Evolutionary conservation across 2,113 vertebrate species (phyloP), one percentile per base, ranked within the genome.

Genomic region (Antechinus stuartii): DNA sequence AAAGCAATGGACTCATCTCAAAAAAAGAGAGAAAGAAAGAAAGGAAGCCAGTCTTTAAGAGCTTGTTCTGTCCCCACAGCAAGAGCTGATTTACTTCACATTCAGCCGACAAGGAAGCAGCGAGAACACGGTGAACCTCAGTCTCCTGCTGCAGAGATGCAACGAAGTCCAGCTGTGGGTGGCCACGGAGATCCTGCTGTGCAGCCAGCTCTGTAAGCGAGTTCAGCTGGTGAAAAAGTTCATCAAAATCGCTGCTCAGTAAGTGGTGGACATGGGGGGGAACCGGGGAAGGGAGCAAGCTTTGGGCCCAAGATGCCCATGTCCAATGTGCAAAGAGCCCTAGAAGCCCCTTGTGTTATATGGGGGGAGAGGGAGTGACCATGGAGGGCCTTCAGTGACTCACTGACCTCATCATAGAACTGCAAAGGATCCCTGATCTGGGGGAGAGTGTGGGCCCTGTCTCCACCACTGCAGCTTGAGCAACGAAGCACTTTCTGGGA

Each of bases 221-320:
- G 99, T 99, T 25, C 99, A 99, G 94, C 99, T 99, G 53, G 98
- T 99, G 98, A 99, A 99, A 97, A 99, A 99, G 97, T 99, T 99
- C 99, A 99, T 99, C 99, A 99, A 99, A 98, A 99, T 99, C 25
- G 99, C 99, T 19, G 99, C 99, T n/a, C 99, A 99, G 99, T 99
- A 97, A 99, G 99, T 99, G 30, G 12, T n/a, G 30, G 35, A 2
- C 35, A 84, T 47, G 47, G 47, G 19, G 5, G 47, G n/a, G 5
- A 8, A 0, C 68, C 35, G 0, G n/a, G 68, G 35, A 6, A n/a
- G 35, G 35, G 61, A 16, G 35, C 30, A 12, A 76, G 35, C 5
- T 84, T 42, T 42, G 68, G 35, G 16, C 68, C 68, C 2, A 68
- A 14, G 57, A 35, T 35, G 11, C 57, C 57, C 8, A 61, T 35